Percentiles rank a stretch among this genome's conserved stretches.
phyloP scores from a whole-genome alignment of 1,140 invertebrate genomes.

The Orchesella cincta region DNA sequence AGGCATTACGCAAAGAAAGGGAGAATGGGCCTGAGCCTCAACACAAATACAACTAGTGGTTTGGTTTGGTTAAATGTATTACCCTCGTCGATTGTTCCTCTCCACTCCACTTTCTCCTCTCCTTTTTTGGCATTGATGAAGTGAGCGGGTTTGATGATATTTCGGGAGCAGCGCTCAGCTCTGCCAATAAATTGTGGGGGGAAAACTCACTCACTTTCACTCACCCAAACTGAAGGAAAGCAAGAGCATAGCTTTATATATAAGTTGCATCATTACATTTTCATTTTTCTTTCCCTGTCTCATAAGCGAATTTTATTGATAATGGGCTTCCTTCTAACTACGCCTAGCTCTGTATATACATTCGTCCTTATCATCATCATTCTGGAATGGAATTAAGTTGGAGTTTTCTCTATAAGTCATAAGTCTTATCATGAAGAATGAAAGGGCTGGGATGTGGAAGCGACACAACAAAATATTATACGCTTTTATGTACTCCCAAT shows the following conservation, averaged over 20 bases:
- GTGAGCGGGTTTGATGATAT: neutral
- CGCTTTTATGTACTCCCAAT: too few relatives aligned
- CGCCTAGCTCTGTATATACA: neutral
- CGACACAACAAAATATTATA: too few relatives aligned
- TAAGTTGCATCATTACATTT: neutral
- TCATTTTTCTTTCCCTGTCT: neutral
- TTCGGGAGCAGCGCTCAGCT: neutral
- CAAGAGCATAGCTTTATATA: neutral
- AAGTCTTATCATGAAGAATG: too few relatives aligned
- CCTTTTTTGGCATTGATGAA: conserved; percentile 6
- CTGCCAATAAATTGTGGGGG: neutral
- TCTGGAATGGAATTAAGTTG: too few relatives aligned
- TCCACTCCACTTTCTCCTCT: neutral
- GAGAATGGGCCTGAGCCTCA: too few relatives aligned
- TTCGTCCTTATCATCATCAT: neutral
- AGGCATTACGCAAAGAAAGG: too few relatives aligned
- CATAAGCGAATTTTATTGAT: neutral
- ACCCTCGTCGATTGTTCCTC: neutral
- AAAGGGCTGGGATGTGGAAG: too few relatives aligned
- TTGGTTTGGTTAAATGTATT: neutral
- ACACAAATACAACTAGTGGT: too few relatives aligned
- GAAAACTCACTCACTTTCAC: neutral
- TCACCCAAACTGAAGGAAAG: neutral
- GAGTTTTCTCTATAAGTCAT: too few relatives aligned
- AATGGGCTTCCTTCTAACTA: neutral